Evolutionary conservation across 1,140 invertebrate species (phyloP).

Genomic region (Vanessa atalanta): DNA sequence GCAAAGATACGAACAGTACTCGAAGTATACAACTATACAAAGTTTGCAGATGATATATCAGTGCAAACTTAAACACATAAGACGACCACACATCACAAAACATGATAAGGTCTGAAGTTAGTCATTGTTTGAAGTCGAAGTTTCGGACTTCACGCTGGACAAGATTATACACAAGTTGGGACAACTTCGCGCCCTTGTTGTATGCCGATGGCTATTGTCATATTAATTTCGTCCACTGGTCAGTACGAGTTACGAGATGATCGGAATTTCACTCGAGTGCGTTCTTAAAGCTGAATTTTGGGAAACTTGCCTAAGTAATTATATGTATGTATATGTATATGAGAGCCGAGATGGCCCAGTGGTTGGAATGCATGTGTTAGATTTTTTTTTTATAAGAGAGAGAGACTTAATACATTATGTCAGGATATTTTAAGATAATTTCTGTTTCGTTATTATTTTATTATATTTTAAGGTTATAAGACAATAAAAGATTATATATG

Average conservation of each 20-base stretch:
- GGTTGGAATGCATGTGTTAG: too few species aligned
- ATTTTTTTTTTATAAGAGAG: too few species aligned
- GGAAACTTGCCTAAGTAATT: too few species aligned
- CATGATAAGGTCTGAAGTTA: constrained; percentile 13
- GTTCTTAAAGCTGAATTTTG: not conserved
- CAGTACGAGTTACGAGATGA: not conserved
- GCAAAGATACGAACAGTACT: too few species aligned
- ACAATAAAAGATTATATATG: too few species aligned
- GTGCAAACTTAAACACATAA: not conserved
- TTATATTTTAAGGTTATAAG: too few species aligned
- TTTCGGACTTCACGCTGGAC: constrained; percentile 4
- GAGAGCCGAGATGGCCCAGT: too few species aligned
- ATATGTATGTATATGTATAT: too few species aligned
- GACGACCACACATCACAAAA: constrained; percentile 1
- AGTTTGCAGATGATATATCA: not conserved
- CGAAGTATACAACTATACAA: not conserved
- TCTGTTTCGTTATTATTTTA: too few species aligned
- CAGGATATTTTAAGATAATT: too few species aligned
- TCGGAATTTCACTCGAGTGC: not conserved
- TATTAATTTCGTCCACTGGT: not conserved
- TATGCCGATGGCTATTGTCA: constrained; percentile 9
- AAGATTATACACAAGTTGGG: constrained; percentile 8
- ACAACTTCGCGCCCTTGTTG: constrained; percentile 2
- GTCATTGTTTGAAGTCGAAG: not conserved
- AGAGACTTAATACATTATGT: too few species aligned